Conservation (phyloP, 35 echinoderm and acorn worm genomes). For the Chiridota heheva region DNA sequence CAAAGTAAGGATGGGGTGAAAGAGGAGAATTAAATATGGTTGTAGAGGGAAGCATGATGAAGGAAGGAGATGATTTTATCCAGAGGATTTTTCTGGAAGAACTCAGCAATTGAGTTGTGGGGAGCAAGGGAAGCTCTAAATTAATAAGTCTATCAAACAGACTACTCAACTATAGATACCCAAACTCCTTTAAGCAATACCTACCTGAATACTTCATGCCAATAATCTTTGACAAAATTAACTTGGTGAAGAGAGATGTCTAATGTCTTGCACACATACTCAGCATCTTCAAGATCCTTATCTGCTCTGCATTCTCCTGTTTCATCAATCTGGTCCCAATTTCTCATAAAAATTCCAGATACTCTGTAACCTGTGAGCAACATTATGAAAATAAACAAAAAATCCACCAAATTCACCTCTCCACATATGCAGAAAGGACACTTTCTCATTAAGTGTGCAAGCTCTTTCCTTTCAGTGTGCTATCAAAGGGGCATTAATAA, state of each 20-base stretch:
- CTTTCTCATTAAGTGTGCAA: no score
- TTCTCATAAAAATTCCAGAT: constrained; percentile 90
- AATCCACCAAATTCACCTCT: background rate
- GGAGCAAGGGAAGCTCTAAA: no score
- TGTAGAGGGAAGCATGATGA: no score
- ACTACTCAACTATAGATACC: background rate
- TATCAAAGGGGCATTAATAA: no score
- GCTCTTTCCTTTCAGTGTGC: no score
- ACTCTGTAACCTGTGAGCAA: constrained; percentile 64
- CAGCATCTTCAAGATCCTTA: constrained; percentile 73
- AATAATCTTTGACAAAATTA: constrained; percentile 98
- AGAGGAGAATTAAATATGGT: no score
- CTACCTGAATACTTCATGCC: constrained; percentile 93
- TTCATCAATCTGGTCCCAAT: constrained; percentile 93
- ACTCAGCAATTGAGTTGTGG: no score
- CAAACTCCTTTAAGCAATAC: background rate
- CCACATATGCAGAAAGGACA: no score
- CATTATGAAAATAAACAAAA: background rate
- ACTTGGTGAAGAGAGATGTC: constrained; percentile 82
- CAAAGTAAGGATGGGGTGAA: no score
- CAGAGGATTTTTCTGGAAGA: no score
- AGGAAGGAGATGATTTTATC: no score
- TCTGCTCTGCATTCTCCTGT: constrained; percentile 80
- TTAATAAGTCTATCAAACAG: background rate
- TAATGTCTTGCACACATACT: constrained; percentile 75